Evolutionary conservation across 2,888 invertebrate genomes (phyloP).

Genomic region (Siphonodentalium dalli): DNA sequence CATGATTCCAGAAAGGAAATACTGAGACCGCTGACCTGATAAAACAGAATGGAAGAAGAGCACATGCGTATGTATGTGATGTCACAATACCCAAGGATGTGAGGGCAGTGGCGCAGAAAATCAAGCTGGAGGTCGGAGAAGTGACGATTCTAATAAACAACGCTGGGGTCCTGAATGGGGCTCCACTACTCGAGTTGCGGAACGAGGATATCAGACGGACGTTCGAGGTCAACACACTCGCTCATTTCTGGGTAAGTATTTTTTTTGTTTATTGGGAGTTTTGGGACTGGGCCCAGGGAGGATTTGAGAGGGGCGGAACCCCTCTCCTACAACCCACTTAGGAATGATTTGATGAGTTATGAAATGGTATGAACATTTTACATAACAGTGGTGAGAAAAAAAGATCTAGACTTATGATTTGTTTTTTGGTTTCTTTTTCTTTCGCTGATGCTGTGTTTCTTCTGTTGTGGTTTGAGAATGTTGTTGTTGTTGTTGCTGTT

Average conservation of each 20-base stretch:
- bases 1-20: conserved; percentile 38
- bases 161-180: conserved; percentile 52
- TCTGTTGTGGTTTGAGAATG: too few relatives aligned
- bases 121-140: conserved; percentile 43
- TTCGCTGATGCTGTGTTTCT: too few relatives aligned
- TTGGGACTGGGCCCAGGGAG: too few relatives aligned
- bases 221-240: conserved; percentile 50
- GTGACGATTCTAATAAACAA: conserved; percentile 59
- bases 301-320: too few relatives aligned
- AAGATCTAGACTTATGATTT: too few relatives aligned
- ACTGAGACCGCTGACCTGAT: conserved; percentile 43
- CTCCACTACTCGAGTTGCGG: conserved; percentile 36
- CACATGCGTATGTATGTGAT: conserved; percentile 45
- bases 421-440: too few relatives aligned
- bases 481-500: too few relatives aligned
- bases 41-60: conserved; percentile 37
- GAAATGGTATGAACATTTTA: too few relatives aligned
- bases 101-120: conserved; percentile 31
- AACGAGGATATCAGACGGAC: conserved; percentile 44
- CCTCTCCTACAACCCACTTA: too few relatives aligned
- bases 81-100: conserved; percentile 44
- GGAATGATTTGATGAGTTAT: too few relatives aligned
- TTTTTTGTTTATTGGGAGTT: too few relatives aligned
- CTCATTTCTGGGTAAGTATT: conserved; percentile 48
- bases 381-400: too few relatives aligned